Evolutionary conservation across 2,797 vertebrate genomes (phyloP), one percentile per base, ranked within the genome.

Genomic region (Clarias laeviceps): DNA sequence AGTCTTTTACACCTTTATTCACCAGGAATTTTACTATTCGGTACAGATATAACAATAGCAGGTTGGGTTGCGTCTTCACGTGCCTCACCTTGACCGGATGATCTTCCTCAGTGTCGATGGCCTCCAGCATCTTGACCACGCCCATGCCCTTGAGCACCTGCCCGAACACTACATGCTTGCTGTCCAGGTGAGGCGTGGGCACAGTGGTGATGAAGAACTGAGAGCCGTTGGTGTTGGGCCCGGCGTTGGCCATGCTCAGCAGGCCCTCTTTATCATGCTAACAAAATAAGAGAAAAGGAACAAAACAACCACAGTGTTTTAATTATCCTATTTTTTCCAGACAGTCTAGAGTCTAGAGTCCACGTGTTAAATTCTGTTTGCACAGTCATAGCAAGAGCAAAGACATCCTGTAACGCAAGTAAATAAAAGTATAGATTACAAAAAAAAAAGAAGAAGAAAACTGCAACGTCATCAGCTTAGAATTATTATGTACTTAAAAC

Each of bases 181-280:
- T 95, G 50, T 99, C 98, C 88, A 99, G 90, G 89, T 99, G 98
- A 3, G 97, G 93, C 5, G 97, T 98, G 57, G 97, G 95, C 69
- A 98, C 97, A 0, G 97, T 98, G 18, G 96, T 99, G 92, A 99
- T 96, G 74, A 99, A 99, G 93, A 99, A 99, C 92, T 99, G 98
- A 0, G 98, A 99, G 76, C 98, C 98, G 0, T 99, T 99, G 74
- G 98, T 99, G 90, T 97, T 93, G 0, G 94, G 94, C 74, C 98
- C 98, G 0, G 98, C 96, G 0, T 99, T 99, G 79, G 98, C 98
- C 98, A 99, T 99, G 93, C 98, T 99, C 29, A 99, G 93, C 57
- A 99, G 92, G 14, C 96, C 97, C 78, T 95, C 94, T 88, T 82
- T 95, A 89, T 99, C 97, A 45, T 99, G 98, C 98, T 99, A 0